Evolutionary conservation across 1,140 invertebrate species (phyloP), one percentile per base, ranked within the genome.

Genomic region (Babylonia areolata): DNA sequence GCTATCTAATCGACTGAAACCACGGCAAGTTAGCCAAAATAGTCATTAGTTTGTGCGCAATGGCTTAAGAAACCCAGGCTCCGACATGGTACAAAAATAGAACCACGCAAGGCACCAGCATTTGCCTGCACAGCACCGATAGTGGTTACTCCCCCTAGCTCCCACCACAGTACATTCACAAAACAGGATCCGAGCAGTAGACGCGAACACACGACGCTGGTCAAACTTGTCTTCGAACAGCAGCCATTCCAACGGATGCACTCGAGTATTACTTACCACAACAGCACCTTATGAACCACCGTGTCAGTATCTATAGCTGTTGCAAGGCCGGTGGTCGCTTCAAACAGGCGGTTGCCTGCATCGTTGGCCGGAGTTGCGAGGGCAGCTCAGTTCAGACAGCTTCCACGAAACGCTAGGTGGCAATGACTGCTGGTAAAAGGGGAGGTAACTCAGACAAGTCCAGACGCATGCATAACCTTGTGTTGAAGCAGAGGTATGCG

Each of bases 371-470:
- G 82, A 42, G 64, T 31, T 5, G 28, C 37, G 64, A 73, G 78
- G 78, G 78, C 78, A 80, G 37, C 64, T 39, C n/a, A 33, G 82
- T 40, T 40, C 64, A 84, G 58, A 84, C 64, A 84, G 69, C 82
- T 73, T 73, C 82, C 58, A 71, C 82, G 69, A 69, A 75, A 84
- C 82, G 39, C 82, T 75, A 84, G 82, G 82, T 84, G 82, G 82
- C 82, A 84, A 84, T 71, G 82, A 71, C 64, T 84, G 81, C 54
- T 77, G 33, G 64, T 35, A 39, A 42, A 33, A 84, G 37, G 82
- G 82, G 82, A 84, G 82, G 40, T 84, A 84, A 84, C 82, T 54
- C 64, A 84, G 82, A 84, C 82, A 84, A 84, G 82, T 64, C 82
- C 39, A 83, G 37, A 83, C 81, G 69, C 82, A 82, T 77, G 75